phyloP scores from a whole-genome alignment of 2,113 vertebrate species.

The Dolichotis patagonum region DNA sequence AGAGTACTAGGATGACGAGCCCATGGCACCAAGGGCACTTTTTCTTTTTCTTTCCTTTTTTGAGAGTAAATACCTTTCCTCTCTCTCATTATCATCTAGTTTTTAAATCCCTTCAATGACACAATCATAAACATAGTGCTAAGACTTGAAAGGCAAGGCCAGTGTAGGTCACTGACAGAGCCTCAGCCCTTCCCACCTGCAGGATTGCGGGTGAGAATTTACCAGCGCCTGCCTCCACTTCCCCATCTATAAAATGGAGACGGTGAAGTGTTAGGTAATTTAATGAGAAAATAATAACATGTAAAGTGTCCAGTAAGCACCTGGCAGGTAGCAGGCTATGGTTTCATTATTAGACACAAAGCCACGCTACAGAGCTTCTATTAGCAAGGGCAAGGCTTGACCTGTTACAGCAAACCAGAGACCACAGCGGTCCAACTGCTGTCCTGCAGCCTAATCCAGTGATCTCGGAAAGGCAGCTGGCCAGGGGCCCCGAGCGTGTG shows the following conservation, averaged over 20 bases:
- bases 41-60: background rate
- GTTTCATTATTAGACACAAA: background rate
- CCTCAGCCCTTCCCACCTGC: background rate
- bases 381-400: background rate
- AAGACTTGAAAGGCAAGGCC: background rate
- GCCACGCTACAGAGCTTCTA: background rate
- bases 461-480: background rate
- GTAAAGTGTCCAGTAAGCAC: background rate
- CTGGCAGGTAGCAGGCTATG: background rate
- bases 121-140: background rate
- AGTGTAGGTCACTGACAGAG: background rate
- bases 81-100: background rate
- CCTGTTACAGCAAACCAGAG: background rate
- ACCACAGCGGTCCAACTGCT: background rate
- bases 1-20: background rate
- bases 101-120: background rate
- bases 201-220: background rate
- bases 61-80: background rate
- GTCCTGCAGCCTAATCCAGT: background rate
- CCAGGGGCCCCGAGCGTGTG: background rate
- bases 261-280: background rate
- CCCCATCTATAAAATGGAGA: background rate
- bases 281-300: background rate
- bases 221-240: background rate
- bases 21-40: background rate